Percentiles rank a stretch among this genome's conserved stretches.
Evolutionary conservation across 2,888 invertebrate species (phyloP).

Genomic region (Eristalis pertinax): DNA sequence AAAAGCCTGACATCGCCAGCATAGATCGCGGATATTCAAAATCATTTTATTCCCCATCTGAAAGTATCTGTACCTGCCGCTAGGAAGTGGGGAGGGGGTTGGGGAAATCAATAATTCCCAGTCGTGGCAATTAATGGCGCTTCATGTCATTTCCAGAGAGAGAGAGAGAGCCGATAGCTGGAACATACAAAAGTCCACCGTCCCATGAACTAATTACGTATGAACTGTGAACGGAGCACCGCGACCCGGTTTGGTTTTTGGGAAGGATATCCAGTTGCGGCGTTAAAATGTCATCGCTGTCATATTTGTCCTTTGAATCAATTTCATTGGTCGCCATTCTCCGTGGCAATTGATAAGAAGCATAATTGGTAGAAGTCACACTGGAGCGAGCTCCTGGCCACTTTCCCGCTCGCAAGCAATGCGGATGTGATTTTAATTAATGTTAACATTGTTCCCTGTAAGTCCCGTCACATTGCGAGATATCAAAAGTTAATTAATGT

Average conservation of each 20-base stretch:
- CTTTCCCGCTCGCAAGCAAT: neutral
- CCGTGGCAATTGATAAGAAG: slow-evolving; percentile 32
- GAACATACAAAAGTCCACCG: neutral
- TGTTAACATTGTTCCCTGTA: slow-evolving; percentile 51
- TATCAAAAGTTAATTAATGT: slow-evolving; percentile 59
- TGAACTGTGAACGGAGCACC: neutral
- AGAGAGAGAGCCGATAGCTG: neutral
- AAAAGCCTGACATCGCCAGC: neutral
- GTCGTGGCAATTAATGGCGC: slow-evolving; percentile 38
- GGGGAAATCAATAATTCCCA: slow-evolving; percentile 39
- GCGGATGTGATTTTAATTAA: slow-evolving; percentile 61
- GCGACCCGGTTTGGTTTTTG: neutral
- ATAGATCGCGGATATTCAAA: slow-evolving; percentile 23
- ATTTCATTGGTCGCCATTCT: neutral
- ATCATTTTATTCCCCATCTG: neutral
- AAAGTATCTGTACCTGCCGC: neutral
- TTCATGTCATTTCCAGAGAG: slow-evolving; percentile 24
- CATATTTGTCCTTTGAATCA: slow-evolving; percentile 39
- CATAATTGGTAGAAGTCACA: neutral
- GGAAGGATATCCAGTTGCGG: slow-evolving; percentile 1
- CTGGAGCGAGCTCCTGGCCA: too few relatives aligned
- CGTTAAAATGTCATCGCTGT: slow-evolving; percentile 19
- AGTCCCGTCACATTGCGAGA: slow-evolving; percentile 30
- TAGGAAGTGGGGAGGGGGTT: neutral
- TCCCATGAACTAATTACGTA: slow-evolving; percentile 35